Base-by-base conservation (phyloP, 37 sponge, comb jelly and placozoan genomes). In the Mnemiopsis leidyi region DNA sequence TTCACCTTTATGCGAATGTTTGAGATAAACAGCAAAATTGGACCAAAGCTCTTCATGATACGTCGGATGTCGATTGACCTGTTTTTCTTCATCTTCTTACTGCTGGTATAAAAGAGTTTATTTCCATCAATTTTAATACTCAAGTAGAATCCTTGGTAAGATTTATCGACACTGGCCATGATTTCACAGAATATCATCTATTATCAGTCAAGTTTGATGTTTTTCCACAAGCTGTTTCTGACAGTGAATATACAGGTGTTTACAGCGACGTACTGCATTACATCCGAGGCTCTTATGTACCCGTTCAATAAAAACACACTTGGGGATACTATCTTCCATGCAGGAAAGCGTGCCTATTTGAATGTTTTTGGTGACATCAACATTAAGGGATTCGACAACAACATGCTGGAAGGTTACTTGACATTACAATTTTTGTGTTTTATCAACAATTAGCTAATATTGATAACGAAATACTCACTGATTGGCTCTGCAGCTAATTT, bases 1-100 rank as follows among this genome's bases (percentile, higher is more conserved):
- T 79, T 79, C 36, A 79, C 82, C 32, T 79, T 79, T 26, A 32
- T 79, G 82, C 31, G 38, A 23, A 79, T 79, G 82, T 79, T 79
- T 32, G 82, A 79, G 36, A 79, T 79, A 26, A 79, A 79, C 26
- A 36, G 38, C 1, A 79, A 79, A 79, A 79, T 79, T 5, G 82
- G 82, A 79, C 82, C 82, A 23, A 79, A 79, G 23, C 82, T 79
- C 32, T 79, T 79, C 37, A 79, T 79, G 82, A 79, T 79, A 3
- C 32, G 82, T 9, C 32, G 82, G 82, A 79, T 79, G 82, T 79
- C 36, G 1, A 79, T 79, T 26, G 82, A 79, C 35, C 82, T 79
- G 2, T 79, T 79, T 23, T 79, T 79, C 82, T 79, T 79, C 36
- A 7, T 79, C 36, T 79, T 79, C 23, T 38, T 79, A 33, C 36